Evolutionary conservation across 2,113 vertebrate genomes (phyloP), one percentile per base, ranked within the genome.

Genomic region (Sphaerodactylus townsendi): DNA sequence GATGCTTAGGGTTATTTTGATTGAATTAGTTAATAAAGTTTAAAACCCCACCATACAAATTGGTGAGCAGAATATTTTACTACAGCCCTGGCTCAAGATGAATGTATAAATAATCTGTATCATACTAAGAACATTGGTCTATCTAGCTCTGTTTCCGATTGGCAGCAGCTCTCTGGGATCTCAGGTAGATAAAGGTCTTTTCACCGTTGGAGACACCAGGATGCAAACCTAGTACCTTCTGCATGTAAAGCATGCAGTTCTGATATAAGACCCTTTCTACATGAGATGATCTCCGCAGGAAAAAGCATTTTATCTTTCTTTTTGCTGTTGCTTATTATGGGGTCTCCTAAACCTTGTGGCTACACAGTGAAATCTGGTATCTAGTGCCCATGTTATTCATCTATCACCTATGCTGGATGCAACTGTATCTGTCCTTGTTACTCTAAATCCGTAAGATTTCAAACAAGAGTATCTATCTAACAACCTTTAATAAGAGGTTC

Each of bases 11-110:
- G 4, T 35, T 35, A 5, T 10, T 78, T 86, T 37, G 59, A 25
- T 21, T 48, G 14, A 68, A 17, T 3, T 0, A 28, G 39, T 23
- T 0, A 41, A 89, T 13, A 71, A 0, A 10, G 0, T 0, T 0
- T 0, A 30, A 69, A 79, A 64, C 64, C 81, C 0, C 0, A 10
- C 30, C 17, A n/a, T 5, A 0, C 75, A 87, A 77, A 82, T 62
- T 64, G 68, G 70, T 72, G 65, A 77, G 90, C 83, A 86, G 71
- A 48, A 50, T 66, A 13, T 14, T 83, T 62, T 62, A 62, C 23
- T 28, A 28, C 59, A 28, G 1, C 25, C 59, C 59, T 62, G 7
- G 59, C 59, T 62, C 25, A 62, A 25, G 25, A 28, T 25, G 23
- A 62, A 28, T 2, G 8, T 62, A 62, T 62, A 28, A 62, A 25